Evolutionary conservation across 2,888 invertebrate genomes (phyloP), one percentile per base, ranked within the genome.

Genomic region (Globia sparganii): DNA sequence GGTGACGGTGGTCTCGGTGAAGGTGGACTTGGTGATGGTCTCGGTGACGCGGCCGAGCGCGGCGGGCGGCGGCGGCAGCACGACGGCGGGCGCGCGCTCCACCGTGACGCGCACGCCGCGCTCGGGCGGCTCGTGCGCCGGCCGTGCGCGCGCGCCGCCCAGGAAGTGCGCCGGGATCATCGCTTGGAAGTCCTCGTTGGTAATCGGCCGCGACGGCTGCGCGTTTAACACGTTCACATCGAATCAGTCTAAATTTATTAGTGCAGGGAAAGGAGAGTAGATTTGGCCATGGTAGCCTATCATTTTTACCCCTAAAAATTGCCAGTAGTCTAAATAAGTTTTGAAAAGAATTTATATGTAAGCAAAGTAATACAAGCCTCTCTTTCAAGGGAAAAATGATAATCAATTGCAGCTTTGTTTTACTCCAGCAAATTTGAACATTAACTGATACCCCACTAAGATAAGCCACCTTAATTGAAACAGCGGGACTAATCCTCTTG

Each of bases 1-100:
- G 90, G 99, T 99, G 97, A 99, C 99, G 89, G 99, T 98, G 87
- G 99, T 99, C 97, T 99, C 99, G 93, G 99, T 99, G 97, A 99
- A 98, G 89, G 99, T 99, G 94, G 99, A 98, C 97, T 99, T 99
- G 95, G 99, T 99, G 97, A 99, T 98, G 95, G 98, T 98, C 97
- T 99, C 99, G 89, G 99, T 99, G 97, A 99, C 98, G 95, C 97
- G 97, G 94, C 99, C 99, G 93, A 98, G 97, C 90, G 98, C 98
- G 86, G 98, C 98, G 90, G 98, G 97, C 92, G 99, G 98, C 89
- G 98, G 98, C 93, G 97, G 97, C 91, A 98, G 97, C 90, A 97
- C 97, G 91, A 97, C 98, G 90, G 98, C 95, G 43, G 90, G 97
- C 73, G 94, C 91, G 94, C 98, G 98, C 97, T 98, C 98, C 93